These are phyloP conservation scores for Colistium nudipinnis DNA, from an alignment of 2,113 vertebrate genomes.

Conservation along the genomic window DNA sequence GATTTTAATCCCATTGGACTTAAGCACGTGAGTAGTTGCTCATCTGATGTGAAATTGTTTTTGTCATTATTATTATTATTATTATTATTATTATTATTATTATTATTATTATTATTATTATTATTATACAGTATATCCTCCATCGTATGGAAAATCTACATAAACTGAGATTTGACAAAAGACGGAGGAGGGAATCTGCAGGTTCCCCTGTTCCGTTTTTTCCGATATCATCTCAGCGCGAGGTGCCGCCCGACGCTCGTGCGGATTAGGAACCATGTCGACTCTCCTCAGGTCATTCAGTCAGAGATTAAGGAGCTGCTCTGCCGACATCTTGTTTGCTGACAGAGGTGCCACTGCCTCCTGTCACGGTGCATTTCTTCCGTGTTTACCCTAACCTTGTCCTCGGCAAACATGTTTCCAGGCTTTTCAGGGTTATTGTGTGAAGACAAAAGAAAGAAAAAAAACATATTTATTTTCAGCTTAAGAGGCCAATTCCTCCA, in stretches of 20 bases:
- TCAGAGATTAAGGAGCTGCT: constrained; percentile 40
- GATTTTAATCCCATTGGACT: too few species aligned
- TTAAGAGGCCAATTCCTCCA: constrained; percentile 38
- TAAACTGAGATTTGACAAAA: not conserved
- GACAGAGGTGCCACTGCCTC: not conserved
- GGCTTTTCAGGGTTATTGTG: constrained; percentile 34
- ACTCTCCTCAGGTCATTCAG: constrained; percentile 26
- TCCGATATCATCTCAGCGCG: not conserved
- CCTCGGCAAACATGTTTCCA: not conserved
- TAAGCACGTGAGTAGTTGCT: too few species aligned
- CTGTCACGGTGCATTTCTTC: not conserved
- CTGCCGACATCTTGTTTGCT: constrained; percentile 29
- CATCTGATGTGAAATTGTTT: too few species aligned
- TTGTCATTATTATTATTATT: too few species aligned
- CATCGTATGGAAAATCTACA: not conserved
- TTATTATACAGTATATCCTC: too few species aligned
- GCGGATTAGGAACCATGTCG: constrained; percentile 24
- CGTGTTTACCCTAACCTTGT: constrained; percentile 39
- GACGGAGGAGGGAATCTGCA: not conserved
- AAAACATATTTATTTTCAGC: constrained; percentile 2
- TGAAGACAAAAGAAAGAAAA: constrained; percentile 1
- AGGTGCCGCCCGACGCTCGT: constrained; percentile 1
- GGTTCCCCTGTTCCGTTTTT: not conserved
- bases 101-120: too few species aligned
- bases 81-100: too few species aligned